These are phyloP conservation scores for Cryptoprocta ferox DNA, from an alignment of 2,797 vertebrate genomes.

Conservation along the genomic window DNA sequence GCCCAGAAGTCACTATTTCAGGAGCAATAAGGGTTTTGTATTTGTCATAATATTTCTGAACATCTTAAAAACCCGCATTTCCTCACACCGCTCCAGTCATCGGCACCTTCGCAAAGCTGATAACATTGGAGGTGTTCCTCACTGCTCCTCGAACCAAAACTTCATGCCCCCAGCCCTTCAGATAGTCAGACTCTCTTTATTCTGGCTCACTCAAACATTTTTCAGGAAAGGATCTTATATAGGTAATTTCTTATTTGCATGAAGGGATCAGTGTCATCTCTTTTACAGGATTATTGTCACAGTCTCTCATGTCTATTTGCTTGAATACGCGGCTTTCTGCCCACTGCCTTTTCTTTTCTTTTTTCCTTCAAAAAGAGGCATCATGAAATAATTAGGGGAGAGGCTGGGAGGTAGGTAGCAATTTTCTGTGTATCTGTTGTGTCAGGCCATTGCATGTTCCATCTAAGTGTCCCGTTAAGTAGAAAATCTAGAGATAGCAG, in stretches of 20 bases:
- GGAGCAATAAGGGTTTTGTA: neutral
- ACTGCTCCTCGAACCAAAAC: neutral
- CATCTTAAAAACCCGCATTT: neutral
- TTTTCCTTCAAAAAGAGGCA: slow-evolving; percentile 23
- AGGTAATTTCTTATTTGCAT: slow-evolving; percentile 42
- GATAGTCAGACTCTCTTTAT: neutral
- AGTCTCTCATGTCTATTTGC: slow-evolving; percentile 24
- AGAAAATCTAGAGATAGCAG: slow-evolving; percentile 8
- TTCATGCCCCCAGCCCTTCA: neutral
- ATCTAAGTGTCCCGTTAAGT: slow-evolving; percentile 6
- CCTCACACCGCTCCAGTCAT: neutral
- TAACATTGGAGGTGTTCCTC: neutral
- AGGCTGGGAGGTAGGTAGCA: neutral
- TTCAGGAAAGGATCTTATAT: neutral
- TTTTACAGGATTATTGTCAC: slow-evolving; percentile 24
- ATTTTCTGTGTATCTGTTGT: neutral
- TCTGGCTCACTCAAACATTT: slow-evolving; percentile 27
- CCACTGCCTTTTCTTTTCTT: neutral
- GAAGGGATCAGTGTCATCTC: neutral
- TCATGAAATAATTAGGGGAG: slow-evolving; percentile 3
- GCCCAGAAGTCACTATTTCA: neutral
- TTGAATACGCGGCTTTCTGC: slow-evolving; percentile 11
- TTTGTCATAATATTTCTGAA: slow-evolving; percentile 11
- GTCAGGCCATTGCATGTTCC: neutral
- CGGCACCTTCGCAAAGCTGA: neutral